phyloP scores from a whole-genome alignment of 30 jellyfish, hydroid and myxozoan species.

The Pelagia noctiluca region DNA sequence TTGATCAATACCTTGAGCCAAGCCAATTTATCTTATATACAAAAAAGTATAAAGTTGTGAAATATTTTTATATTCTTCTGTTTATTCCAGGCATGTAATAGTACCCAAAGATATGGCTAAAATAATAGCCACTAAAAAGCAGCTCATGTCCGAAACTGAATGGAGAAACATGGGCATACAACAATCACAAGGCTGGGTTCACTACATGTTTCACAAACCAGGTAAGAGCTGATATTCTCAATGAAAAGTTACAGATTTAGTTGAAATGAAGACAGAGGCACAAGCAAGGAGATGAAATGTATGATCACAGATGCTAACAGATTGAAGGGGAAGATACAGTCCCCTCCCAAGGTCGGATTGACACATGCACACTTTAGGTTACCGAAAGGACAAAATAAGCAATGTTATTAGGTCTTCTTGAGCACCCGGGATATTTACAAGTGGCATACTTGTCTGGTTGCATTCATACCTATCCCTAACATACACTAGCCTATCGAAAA shows the following conservation, averaged over 20 bases:
- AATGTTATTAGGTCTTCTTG: too few species aligned
- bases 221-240: constrained; percentile 52
- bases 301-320: too few species aligned
- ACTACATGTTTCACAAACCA: constrained; percentile 95
- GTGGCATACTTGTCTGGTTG: too few species aligned
- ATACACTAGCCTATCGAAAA: too few species aligned
- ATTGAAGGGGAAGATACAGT: too few species aligned
- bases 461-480: too few species aligned
- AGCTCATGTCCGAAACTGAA: constrained; percentile 80
- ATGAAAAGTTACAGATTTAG: too few species aligned
- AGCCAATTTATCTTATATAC: neutral
- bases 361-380: too few species aligned
- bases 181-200: constrained; percentile 97
- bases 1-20: neutral
- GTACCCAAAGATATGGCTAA: constrained; percentile 94
- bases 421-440: too few species aligned
- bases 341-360: too few species aligned
- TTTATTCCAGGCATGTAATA: constrained; percentile 79
- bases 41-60: too few species aligned
- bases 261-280: neutral
- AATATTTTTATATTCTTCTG: neutral
- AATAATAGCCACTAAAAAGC: constrained; percentile 70
- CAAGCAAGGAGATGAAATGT: neutral
- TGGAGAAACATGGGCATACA: constrained; percentile 92
- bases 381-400: too few species aligned